phyloP scores from a whole-genome alignment of 2,888 invertebrate genomes.

The Chloromyia formosa region DNA sequence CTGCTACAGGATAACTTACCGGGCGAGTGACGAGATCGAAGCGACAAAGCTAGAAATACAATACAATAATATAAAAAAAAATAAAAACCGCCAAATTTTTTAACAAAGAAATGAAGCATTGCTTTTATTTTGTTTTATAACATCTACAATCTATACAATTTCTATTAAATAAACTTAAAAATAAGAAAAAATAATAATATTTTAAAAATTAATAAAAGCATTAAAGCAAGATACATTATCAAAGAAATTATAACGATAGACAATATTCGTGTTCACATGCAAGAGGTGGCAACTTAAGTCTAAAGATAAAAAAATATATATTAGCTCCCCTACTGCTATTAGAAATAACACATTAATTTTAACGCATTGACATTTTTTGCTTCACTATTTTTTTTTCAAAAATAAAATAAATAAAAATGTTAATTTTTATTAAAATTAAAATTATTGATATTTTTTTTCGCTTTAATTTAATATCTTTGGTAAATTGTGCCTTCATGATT shows the following conservation, averaged over 20 bases:
- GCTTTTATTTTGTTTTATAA: constrained; percentile 29
- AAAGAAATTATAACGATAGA: neutral
- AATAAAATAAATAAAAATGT: neutral
- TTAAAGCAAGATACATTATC: constrained; percentile 9
- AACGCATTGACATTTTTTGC: no score
- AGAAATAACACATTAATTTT: no score
- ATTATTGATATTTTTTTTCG: neutral
- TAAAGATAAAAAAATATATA: neutral
- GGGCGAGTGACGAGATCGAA: no score
- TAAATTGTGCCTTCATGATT: neutral
- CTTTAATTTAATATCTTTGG: constrained; percentile 6
- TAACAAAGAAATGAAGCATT: constrained; percentile 32
- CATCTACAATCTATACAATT: neutral
- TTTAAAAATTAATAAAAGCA: neutral
- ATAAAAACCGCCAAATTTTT: no score
- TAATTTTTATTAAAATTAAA: neutral
- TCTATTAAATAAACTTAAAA: constrained; percentile 31
- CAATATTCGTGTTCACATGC: neutral
- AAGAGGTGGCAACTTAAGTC: constrained; percentile 11
- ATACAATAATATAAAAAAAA: no score
- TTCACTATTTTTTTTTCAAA: no score
- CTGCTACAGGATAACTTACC: no score
- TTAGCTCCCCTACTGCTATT: no score
- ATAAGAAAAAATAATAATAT: neutral
- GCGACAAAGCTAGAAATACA: no score